These are phyloP conservation scores for Acanthornis magna DNA, from an alignment of 2,797 vertebrate species.

Conservation along the genomic window DNA sequence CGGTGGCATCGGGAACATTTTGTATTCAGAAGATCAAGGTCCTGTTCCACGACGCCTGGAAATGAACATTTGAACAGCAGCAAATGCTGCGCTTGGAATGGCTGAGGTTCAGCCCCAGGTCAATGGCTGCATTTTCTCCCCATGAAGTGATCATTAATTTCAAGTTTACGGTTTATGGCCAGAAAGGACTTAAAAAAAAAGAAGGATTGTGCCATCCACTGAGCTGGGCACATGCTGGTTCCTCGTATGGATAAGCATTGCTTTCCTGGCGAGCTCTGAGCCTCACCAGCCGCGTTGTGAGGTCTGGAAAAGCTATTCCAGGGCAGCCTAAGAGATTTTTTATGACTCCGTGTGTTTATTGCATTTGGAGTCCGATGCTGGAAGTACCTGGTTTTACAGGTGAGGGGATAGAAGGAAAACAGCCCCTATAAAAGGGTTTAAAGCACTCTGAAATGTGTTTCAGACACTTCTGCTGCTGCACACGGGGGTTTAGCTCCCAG, in stretches of 20 bases:
- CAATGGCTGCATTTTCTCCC: slow-evolving; percentile 33
- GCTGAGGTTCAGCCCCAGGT: slow-evolving; percentile 48
- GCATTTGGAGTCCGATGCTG: background rate
- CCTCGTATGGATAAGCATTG: background rate
- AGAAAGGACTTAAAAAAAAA: background rate
- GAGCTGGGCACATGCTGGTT: background rate
- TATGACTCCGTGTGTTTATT: background rate
- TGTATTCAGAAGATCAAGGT: background rate
- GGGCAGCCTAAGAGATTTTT: background rate
- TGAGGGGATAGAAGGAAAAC: background rate
- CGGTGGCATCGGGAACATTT: background rate
- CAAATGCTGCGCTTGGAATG: background rate
- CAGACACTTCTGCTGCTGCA: background rate
- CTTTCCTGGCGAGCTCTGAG: background rate
- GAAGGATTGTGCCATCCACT: background rate
- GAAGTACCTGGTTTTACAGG: slow-evolving; percentile 16
- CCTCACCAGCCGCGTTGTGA: background rate
- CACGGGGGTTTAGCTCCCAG: background rate
- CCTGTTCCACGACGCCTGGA: background rate
- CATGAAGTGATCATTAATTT: slow-evolving; percentile 23
- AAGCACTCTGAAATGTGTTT: background rate
- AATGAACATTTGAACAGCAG: slow-evolving; percentile 4
- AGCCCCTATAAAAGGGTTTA: background rate
- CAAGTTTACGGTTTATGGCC: background rate
- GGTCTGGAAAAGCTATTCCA: background rate